Evolutionary conservation across 2,888 invertebrate species (phyloP), one percentile per base, ranked within the genome.

Genomic region (Hipparchia sbordonii): DNA sequence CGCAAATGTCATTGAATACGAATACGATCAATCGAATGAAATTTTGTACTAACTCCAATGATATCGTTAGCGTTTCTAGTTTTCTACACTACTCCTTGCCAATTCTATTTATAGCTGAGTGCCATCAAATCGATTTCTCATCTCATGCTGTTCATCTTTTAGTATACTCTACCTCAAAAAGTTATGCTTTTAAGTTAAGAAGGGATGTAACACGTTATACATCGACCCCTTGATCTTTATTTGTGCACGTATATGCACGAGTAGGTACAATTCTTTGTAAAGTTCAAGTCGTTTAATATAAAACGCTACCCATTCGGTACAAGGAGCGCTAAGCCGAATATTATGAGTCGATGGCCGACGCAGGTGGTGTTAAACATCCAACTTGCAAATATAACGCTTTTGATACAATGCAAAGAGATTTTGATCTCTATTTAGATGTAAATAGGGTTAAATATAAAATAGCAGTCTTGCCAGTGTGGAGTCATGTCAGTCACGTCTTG

Each of bases 281-380:
- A 76, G 84, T 83, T 82, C 81, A 82, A 82, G 81, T 80, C 80
- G 82, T 83, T 82, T 81, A 82, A 85, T 84, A 84, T 81, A 79
- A 81, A 76, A 78, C 70, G 76, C 76, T 70, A 72, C 70, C 79
- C 81, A 78, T 79, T 82, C 76, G 82, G 76, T 76, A 76, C 65
- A 74, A 76, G 72, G 73, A 82, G 85, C 84, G 92, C 89, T 94
- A 94, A 94, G 94, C 93, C 90, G 94, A 94, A 94, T 94, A 93
- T 94, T 94, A 94, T 94, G 94, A 94, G 93, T 86, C 85, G 88
- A 91, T 89, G 82, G 90, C 83, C 85, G 88, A 73, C 86, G 80
- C 92, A 92, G 94, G 93, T 94, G 94, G 87, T 80, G 92, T 85
- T 92, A 93, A 93, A 89, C 88, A 88, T 88, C 87, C 84, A 88